Evolutionary conservation across 2,888 invertebrate genomes (phyloP), one percentile per base, ranked within the genome.

Genomic region (Eulithis testata): DNA sequence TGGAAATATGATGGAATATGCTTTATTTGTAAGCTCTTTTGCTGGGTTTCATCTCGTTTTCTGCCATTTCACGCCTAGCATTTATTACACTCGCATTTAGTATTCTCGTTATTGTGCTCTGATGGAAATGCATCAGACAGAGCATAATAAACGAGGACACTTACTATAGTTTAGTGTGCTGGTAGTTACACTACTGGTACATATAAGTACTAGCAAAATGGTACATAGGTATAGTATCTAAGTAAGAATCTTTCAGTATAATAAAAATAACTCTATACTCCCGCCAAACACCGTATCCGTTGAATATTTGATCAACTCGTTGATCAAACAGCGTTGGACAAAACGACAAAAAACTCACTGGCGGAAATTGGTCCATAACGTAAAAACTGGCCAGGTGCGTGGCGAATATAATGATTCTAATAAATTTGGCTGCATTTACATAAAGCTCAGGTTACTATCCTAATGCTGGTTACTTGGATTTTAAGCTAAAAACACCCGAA

Each of bases 361-460:
- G 52, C 52, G 57, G 63, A 53, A 63, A 67, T 63, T 58, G 54
- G 44, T 50, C 58, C 45, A 52, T 45, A 53, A 54, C 59, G 60
- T 14, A 57, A 40, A 40, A 58, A 56, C 59, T 64, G 60, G 14
- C 45, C 63, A 60, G 60, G 64, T 62, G 65, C 56, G 68, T 60
- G 60, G 60, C 47, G 60, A 63, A 49, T 57, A 52, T 49, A 65
- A 65, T 58, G 60, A 52, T 66, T 63, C 49, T 69, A 61, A 63
- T 69, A 68, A 64, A 63, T 51, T 49, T 45, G 44, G 55, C 45
- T 47, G 31, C 14, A 62, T 54, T 66, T 45, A 66, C 43, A 50
- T 27, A 11, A 31, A 36, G 44, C 37, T 12, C 65, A 6, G 53
- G 53, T 47, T n/a, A 0, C 37, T 9, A 3, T 21, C 0, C 40